Evolutionary conservation across 2,888 invertebrate species (phyloP).

Genomic region (Pyrrhosoma nymphula): DNA sequence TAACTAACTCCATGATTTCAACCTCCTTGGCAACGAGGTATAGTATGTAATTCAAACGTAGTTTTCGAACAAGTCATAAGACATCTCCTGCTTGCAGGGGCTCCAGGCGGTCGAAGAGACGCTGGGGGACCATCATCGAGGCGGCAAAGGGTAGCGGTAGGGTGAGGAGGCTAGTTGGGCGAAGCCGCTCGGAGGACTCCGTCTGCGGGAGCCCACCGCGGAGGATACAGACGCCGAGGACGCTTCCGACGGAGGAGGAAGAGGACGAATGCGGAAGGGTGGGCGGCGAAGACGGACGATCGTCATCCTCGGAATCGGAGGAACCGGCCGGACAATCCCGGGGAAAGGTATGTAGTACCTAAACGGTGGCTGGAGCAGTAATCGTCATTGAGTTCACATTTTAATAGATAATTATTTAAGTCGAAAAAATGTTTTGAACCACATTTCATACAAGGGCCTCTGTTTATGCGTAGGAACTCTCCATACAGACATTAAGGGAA

Average conservation of each 20-base stretch:
- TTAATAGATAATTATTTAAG: no score
- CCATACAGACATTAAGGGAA: no score
- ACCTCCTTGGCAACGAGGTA: no score
- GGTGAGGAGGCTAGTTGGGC: constrained; percentile 89
- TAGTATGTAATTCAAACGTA: no score
- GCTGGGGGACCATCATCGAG: constrained; percentile 87
- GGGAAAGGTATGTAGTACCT: background rate
- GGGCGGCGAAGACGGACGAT: background rate
- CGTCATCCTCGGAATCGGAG: constrained; percentile 47
- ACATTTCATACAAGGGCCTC: no score
- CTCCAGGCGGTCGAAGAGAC: constrained; percentile 75
- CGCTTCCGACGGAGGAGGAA: constrained; percentile 68
- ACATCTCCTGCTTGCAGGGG: constrained; percentile 75
- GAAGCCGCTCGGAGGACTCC: constrained; percentile 90
- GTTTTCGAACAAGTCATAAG: constrained; percentile 70
- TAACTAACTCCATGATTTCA: no score
- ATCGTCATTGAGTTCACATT: no score
- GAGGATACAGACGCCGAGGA: constrained; percentile 72
- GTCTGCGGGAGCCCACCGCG: constrained; percentile 80
- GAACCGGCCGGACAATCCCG: background rate
- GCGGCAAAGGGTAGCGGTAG: constrained; percentile 88
- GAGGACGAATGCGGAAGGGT: constrained; percentile 27
- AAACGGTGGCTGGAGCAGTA: no score
- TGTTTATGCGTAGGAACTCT: no score
- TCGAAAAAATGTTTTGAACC: no score